A percentile compares a stretch with the other conserved stretches of the same genome.
phyloP scores from a whole-genome alignment of 2,113 vertebrate species.

The Dinomys branickii region DNA sequence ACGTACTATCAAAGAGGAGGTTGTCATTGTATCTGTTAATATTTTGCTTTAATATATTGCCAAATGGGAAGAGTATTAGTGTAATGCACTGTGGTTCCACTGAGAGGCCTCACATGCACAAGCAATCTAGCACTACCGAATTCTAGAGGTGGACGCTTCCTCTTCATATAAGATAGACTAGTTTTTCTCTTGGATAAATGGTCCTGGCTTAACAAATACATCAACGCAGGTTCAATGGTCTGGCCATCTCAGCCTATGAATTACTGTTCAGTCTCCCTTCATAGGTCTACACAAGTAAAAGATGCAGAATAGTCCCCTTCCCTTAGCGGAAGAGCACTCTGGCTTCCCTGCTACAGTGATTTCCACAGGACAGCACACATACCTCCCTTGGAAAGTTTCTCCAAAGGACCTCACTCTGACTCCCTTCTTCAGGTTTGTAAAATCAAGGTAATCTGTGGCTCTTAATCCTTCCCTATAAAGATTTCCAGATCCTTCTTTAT shows the following conservation, averaged over 20 bases:
- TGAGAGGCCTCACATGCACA: not conserved
- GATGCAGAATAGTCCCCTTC: not conserved
- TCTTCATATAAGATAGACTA: not conserved
- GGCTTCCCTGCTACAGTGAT: not conserved
- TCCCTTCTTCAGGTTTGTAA: not conserved
- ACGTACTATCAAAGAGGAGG: not conserved
- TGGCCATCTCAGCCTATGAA: not conserved
- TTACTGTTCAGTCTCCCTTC: no score
- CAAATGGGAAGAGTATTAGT: not conserved
- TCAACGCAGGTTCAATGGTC: not conserved
- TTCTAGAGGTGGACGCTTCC: not conserved
- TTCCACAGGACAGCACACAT: not conserved
- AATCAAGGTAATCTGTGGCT: not conserved
- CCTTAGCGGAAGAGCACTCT: not conserved
- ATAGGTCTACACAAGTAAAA: no score
- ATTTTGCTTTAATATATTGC: not conserved
- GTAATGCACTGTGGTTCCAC: not conserved
- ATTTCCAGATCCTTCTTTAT: not conserved
- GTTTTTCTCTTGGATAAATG: not conserved
- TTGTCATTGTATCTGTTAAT: not conserved
- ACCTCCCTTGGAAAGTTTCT: not conserved
- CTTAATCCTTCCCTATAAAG: not conserved
- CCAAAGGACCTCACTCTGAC: not conserved
- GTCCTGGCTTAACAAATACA: not conserved
- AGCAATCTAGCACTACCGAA: not conserved